A percentile compares a stretch with the other conserved stretches of the same genome.
These are phyloP conservation scores for Crepidodera aurea DNA, from an alignment of 2,888 invertebrate species.

Conservation along the genomic window DNA sequence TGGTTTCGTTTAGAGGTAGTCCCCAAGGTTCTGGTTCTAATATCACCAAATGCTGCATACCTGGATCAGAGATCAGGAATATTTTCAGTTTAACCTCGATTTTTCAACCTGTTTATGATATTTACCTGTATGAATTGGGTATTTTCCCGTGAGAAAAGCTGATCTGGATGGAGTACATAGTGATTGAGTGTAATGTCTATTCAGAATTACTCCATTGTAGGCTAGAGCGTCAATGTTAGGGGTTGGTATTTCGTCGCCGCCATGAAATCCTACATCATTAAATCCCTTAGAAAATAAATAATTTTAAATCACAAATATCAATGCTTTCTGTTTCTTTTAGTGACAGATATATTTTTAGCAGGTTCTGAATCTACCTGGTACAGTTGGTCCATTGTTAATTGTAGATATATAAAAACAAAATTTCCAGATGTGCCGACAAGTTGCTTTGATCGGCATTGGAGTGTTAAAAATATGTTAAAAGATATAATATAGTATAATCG, in stretches of 20 bases:
- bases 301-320: constrained; percentile 20
- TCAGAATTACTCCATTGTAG: constrained; percentile 85
- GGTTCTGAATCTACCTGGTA: too few relatives aligned
- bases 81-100: too few relatives aligned
- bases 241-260: constrained; percentile 86
- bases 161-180: constrained; percentile 88
- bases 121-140: constrained; percentile 84
- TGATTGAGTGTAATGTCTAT: constrained; percentile 87
- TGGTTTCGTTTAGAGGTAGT: constrained; percentile 68
- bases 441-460: too few relatives aligned
- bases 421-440: too few relatives aligned
- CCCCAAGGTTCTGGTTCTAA: constrained; percentile 78
- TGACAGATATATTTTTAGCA: too few relatives aligned
- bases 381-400: too few relatives aligned
- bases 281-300: constrained; percentile 73
- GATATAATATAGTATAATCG: too few relatives aligned
- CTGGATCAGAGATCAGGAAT: constrained; percentile 60
- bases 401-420: too few relatives aligned
- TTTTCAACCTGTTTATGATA: too few relatives aligned
- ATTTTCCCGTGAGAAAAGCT: constrained; percentile 85
- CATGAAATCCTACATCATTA: constrained; percentile 92
- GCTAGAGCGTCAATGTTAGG: constrained; percentile 91
- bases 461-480: too few relatives aligned
- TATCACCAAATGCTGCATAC: constrained; percentile 78
- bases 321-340: too few relatives aligned